Evolutionary conservation across 2,797 vertebrate genomes (phyloP).

Genomic region (Vespertilio murinus): DNA sequence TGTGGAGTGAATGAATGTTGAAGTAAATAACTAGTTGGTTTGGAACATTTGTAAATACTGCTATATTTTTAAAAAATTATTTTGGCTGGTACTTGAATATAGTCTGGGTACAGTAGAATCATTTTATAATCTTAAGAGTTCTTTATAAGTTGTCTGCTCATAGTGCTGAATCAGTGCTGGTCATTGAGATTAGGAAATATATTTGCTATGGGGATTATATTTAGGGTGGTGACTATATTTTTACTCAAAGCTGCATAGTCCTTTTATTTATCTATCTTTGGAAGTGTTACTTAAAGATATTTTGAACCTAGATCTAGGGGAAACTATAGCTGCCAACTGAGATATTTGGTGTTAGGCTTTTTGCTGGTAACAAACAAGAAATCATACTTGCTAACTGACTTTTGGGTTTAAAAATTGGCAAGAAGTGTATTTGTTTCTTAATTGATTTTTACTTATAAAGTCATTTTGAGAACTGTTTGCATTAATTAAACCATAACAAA

Average conservation of each 20-base stretch:
- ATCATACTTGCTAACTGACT: background rate
- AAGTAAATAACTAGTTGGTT: background rate
- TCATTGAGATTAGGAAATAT: background rate
- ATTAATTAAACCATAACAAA: slow-evolving; percentile 79
- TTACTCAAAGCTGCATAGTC: background rate
- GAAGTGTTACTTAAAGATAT: slow-evolving; percentile 12
- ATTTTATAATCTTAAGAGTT: background rate
- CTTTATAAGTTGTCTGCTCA: background rate
- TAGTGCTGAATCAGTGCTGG: background rate
- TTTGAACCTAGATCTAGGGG: background rate
- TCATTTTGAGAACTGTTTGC: slow-evolving; percentile 63
- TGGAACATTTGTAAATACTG: slow-evolving; percentile 16
- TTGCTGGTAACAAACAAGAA: background rate
- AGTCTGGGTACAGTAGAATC: background rate
- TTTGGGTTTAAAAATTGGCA: background rate
- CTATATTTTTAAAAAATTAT: background rate
- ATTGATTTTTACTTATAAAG: slow-evolving; percentile 58
- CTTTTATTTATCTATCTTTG: background rate
- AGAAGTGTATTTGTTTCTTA: slow-evolving; percentile 23
- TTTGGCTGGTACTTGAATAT: background rate
- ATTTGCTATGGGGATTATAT: background rate
- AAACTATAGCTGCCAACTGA: background rate
- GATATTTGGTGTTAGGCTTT: background rate
- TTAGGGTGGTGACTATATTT: background rate
- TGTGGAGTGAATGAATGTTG: slow-evolving; percentile 7